Evolutionary conservation across 1,140 invertebrate genomes (phyloP).

Genomic region (Brachionus rubens): DNA sequence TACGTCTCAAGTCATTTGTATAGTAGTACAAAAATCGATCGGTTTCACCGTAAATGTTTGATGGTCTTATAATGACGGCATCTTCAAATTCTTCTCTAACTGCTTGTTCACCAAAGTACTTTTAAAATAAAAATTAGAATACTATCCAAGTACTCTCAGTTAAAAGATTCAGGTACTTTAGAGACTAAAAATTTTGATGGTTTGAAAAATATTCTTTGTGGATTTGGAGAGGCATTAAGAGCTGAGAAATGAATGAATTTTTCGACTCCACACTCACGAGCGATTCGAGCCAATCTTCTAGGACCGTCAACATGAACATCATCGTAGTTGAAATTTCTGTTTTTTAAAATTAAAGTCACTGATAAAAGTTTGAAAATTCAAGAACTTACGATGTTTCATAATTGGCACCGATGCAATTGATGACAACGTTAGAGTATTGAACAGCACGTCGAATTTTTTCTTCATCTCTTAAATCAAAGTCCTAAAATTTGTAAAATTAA

Average conservation of each 20-base stretch:
- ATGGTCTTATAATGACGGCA: slow-evolving; percentile 84
- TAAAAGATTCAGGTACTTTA: no score
- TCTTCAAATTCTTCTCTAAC: slow-evolving; percentile 90
- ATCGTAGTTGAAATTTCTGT: slow-evolving; percentile 55
- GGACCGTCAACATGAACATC: slow-evolving; percentile 58
- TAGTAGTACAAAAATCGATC: slow-evolving; percentile 77
- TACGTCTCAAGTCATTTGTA: slow-evolving; percentile 41
- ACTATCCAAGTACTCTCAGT: no score
- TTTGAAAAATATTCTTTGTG: slow-evolving; percentile 51
- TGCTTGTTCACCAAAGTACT: slow-evolving; percentile 76
- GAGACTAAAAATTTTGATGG: slow-evolving; percentile 54
- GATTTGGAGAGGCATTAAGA: slow-evolving; percentile 58
- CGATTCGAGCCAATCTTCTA: slow-evolving; percentile 58
- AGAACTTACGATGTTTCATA: slow-evolving; percentile 74
- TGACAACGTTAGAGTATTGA: slow-evolving; percentile 92
- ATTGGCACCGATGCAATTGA: slow-evolving; percentile 87
- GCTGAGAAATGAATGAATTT: slow-evolving; percentile 62
- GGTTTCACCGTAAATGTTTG: slow-evolving; percentile 81
- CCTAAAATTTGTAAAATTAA: slow-evolving; percentile 63
- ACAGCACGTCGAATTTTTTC: slow-evolving; percentile 79
- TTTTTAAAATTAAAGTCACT: slow-evolving; percentile 40
- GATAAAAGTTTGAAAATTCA: slow-evolving; percentile 6
- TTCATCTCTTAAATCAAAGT: slow-evolving; percentile 79
- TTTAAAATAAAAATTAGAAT: slow-evolving; percentile 48
- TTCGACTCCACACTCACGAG: slow-evolving; percentile 62